Base-by-base conservation (phyloP, 1,140 invertebrate species). In the Oreohelix idahoensis region DNA sequence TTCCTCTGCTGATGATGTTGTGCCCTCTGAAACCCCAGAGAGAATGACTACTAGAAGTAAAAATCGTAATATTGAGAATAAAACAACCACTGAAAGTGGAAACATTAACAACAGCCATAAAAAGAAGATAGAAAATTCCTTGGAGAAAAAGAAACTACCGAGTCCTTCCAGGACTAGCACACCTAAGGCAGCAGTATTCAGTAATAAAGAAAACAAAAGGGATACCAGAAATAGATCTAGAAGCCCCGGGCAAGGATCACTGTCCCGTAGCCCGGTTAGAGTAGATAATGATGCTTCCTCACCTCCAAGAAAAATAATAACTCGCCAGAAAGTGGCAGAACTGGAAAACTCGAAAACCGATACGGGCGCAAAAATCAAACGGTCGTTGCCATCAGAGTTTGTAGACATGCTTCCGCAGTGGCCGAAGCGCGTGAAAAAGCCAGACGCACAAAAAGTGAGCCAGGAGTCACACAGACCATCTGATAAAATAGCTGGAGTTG, bases 1-100 rank as follows among this genome's bases (percentile, higher is more conserved):
- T 10, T 38, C 51, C 4, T n/a, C 77, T 0, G 10, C 8, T 39
- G 8, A 79, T 79, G 32, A 58, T 63, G 32, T 20, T 38, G 1
- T 8, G 5, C 35, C 36, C 1, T 0, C 53, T 8, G 77, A 45
- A n/a, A 66, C 23, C 36, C 23, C 49, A 45, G 77, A 79, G 17
- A 79, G 63, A 66, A 79, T 79, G 51, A 66, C 20, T 10, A 79
- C 77, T 8, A 35, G 77, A 79, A 63, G 63, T 45, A 66, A 4
- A 15, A 79, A 79, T 8, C 53, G 38, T 42, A 66, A 35, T 35
- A 32, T 35, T 1, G 45, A 32, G 1, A n/a, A 51, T 49, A 51
- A 76, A 49, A 29, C 38, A 39, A 29, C 15, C 38, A 42, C 0
- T 42, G n/a, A 42, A 42, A 42, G 23, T 42, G 20, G 42, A 29